Percentiles rank a stretch among this genome's conserved stretches.
Evolutionary conservation across 2,113 vertebrate species (phyloP).

Genomic region (Hippoglossus stenolepis): DNA sequence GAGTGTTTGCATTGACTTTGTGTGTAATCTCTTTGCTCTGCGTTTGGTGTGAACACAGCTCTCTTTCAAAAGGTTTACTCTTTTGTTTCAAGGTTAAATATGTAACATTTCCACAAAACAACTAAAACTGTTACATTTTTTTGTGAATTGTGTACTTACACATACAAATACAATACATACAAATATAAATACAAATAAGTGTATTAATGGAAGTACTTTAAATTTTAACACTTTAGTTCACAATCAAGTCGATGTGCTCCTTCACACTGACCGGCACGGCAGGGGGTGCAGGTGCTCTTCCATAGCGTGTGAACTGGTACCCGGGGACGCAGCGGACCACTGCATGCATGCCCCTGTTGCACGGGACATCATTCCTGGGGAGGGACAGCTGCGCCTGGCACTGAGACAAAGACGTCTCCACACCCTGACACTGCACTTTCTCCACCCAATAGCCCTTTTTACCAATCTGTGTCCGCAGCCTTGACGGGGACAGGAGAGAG

Average conservation of each 20-base stretch:
- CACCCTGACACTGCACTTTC: conserved; percentile 87
- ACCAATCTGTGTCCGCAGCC: conserved; percentile 83
- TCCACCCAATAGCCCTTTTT: conserved; percentile 92
- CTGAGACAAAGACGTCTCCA: conserved; percentile 85
- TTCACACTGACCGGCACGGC: conserved; percentile 78
- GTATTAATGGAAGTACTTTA: too few relatives aligned
- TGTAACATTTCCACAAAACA: too few relatives aligned
- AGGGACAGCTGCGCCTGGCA: conserved; percentile 86
- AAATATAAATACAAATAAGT: too few relatives aligned
- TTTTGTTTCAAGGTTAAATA: too few relatives aligned
- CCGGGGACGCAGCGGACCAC: conserved; percentile 88
- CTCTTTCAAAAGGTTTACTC: too few relatives aligned
- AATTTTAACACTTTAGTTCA: not conserved
- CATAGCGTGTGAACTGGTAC: conserved; percentile 74
- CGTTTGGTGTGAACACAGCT: too few relatives aligned
- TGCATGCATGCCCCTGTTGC: conserved; percentile 86
- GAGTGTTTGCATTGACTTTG: too few relatives aligned
- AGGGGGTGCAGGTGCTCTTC: conserved; percentile 73
- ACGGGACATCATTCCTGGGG: conserved; percentile 76
- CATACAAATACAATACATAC: too few relatives aligned
- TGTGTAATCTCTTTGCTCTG: too few relatives aligned
- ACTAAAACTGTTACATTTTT: too few relatives aligned
- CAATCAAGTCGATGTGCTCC: not conserved
- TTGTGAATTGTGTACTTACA: too few relatives aligned
- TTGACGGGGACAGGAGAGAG: conserved; percentile 42